Base-by-base conservation (phyloP, 2,113 vertebrate species). In the Phasianus colchicus region DNA sequence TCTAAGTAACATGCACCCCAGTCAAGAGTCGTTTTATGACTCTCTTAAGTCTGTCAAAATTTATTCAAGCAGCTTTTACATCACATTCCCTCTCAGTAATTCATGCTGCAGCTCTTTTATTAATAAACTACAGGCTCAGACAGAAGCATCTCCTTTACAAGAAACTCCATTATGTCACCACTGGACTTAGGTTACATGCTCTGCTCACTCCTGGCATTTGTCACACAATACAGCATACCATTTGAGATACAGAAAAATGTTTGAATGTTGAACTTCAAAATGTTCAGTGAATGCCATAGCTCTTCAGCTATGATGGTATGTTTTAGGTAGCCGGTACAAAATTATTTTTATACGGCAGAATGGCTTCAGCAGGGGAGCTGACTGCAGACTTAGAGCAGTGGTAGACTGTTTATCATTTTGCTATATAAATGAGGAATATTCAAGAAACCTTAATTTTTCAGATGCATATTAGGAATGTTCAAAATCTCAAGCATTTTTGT, bases 291-390 rank as follows among this genome's bases (percentile, higher is more conserved):
- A 42, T 57, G 29, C 20, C 43, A 21, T 3, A 54, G 30, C 54
- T 85, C 54, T 81, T 76, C 50, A 38, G 34, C 57, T 91, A 7
- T 55, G 86, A 64, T 20, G 42, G 30, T 24, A 66, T 6, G n/a
- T 85, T 87, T 87, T 48, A 65, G 52, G 2, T 90, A 70, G 34
- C 70, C 77, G 85, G 40, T 48, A 64, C 10, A 5, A 34, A 57
- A 89, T 71, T 65, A 67, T 38, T 92, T 95, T 87, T 81, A 86
- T 50, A 55, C 15, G 36, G 70, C 66, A 93, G 57, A 82, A 86
- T 5, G 74, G 14, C 52, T 89, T 81, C 87, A 93, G 74, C 52
- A 61, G 66, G n/a, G 27, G 16, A 91, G 58, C 30, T 52, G 43
- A 76, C 84, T 61, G 75, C 61, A 84, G 81, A 29, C n/a, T 34